Percentiles rank a stretch among this genome's conserved stretches.
Conservation (phyloP, 2,797 vertebrate genomes). For the Ceyx erithaca region DNA sequence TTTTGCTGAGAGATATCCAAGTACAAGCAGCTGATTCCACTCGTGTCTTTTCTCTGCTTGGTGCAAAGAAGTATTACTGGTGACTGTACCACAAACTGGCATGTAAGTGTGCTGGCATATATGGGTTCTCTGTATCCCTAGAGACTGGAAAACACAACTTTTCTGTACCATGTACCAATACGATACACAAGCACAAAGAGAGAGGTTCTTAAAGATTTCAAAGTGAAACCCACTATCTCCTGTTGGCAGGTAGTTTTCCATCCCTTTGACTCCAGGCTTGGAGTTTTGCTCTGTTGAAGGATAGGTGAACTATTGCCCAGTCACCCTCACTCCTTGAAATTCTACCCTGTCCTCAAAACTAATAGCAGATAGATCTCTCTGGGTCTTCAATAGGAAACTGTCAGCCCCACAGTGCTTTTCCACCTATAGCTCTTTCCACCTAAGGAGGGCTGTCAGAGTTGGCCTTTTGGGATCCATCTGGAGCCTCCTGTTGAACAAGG, state of each 20-base stretch:
- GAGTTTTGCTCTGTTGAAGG: background rate
- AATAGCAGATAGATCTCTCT: background rate
- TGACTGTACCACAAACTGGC: background rate
- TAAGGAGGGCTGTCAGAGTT: background rate
- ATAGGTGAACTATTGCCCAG: background rate
- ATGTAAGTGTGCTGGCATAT: background rate
- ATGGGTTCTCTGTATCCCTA: background rate
- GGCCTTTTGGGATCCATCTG: background rate
- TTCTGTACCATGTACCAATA: background rate
- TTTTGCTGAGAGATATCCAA: background rate
- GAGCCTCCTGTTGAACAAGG: background rate
- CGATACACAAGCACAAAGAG: rapidly evolving
- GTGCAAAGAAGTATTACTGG: background rate
- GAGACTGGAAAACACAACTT: background rate
- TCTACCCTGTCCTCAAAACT: background rate
- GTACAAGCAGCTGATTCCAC: background rate
- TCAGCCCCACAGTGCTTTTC: background rate
- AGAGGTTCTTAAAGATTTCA: background rate
- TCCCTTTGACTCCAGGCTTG: background rate
- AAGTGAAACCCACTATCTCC: background rate
- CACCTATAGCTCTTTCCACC: background rate
- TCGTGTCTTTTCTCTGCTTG: background rate
- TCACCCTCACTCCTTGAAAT: background rate
- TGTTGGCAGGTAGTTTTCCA: background rate
- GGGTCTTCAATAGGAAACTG: background rate